A percentile compares a stretch with the other conserved stretches of the same genome.
These are phyloP conservation scores for Actias luna DNA, from an alignment of 2,888 invertebrate species.

Conservation along the genomic window DNA sequence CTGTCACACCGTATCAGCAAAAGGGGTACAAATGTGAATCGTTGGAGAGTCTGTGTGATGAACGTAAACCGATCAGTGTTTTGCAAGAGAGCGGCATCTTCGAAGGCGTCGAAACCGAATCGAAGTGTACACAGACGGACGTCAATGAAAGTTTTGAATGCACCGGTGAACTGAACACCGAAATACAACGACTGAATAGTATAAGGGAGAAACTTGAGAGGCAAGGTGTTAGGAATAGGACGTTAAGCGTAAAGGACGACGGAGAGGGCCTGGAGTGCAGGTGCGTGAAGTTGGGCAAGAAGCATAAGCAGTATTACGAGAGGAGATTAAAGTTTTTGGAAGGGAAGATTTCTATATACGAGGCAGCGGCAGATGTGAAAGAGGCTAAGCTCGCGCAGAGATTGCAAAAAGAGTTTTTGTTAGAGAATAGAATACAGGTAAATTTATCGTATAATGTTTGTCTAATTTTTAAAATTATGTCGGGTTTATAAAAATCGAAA, in stretches of 20 bases:
- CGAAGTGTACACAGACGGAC: conserved; percentile 80
- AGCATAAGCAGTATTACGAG: conserved; percentile 84
- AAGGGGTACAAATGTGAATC: conserved; percentile 75
- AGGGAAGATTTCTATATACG: conserved; percentile 84
- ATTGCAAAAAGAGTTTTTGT: conserved; percentile 82
- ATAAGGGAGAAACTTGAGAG: conserved; percentile 84
- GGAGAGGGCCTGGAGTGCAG: conserved; percentile 72
- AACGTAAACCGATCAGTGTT: conserved; percentile 78
- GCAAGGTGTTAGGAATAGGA: conserved; percentile 78
- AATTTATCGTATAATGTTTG: not conserved
- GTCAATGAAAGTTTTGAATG: conserved; percentile 78
- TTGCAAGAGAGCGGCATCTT: conserved; percentile 89
- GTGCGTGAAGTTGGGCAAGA: conserved; percentile 79
- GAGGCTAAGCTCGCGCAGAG: conserved; percentile 83
- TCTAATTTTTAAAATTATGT: too few species aligned
- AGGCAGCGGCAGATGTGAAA: conserved; percentile 84
- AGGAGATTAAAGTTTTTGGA: conserved; percentile 84
- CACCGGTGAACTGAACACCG: conserved; percentile 80
- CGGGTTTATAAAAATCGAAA: too few species aligned
- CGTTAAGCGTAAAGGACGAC: conserved; percentile 65
- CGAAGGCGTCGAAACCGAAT: conserved; percentile 80
- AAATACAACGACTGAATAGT: conserved; percentile 84
- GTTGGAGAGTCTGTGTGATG: conserved; percentile 72
- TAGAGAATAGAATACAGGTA: conserved; percentile 77
- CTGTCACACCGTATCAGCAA: conserved; percentile 83